These are phyloP conservation scores for Colletes gigas DNA, from an alignment of 1,140 invertebrate genomes.

Conservation along the genomic window DNA sequence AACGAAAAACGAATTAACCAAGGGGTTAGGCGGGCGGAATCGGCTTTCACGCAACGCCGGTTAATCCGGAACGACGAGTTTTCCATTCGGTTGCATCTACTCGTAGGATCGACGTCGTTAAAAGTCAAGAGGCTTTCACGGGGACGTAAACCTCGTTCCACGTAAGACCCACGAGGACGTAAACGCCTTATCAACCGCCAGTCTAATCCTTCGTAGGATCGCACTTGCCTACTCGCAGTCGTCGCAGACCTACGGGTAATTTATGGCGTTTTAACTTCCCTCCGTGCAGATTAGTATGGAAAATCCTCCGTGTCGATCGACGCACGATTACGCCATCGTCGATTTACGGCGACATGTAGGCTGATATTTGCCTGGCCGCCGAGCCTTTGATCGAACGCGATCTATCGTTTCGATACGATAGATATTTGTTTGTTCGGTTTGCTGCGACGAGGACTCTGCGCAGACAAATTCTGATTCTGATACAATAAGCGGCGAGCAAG, in stretches of 20 bases:
- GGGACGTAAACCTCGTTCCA: constrained; percentile 22
- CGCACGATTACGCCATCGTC: constrained; percentile 9
- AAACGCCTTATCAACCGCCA: constrained; percentile 43
- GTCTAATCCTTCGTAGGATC: constrained; percentile 46
- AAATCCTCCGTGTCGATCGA: constrained; percentile 39
- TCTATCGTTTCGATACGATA: not conserved
- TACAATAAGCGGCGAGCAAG: no score
- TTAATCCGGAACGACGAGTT: constrained; percentile 13
- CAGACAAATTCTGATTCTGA: no score
- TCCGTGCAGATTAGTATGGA: constrained; percentile 32
- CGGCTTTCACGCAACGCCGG: not conserved
- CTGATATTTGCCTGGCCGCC: not conserved
- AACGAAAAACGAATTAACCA: not conserved
- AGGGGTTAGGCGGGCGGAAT: not conserved
- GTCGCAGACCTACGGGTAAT: constrained; percentile 21
- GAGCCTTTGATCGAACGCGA: not conserved
- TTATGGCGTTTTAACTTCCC: constrained; percentile 49
- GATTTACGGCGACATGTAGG: constrained; percentile 11
- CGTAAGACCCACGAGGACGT: constrained; percentile 27
- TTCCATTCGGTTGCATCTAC: constrained; percentile 13
- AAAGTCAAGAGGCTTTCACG: constrained; percentile 24
- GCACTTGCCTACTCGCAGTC: constrained; percentile 24
- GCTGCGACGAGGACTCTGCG: no score
- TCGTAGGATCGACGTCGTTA: not conserved
- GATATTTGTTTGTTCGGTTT: no score